Evolutionary conservation across 2,113 vertebrate genomes (phyloP).

Genomic region (Erpornis zantholeuca): DNA sequence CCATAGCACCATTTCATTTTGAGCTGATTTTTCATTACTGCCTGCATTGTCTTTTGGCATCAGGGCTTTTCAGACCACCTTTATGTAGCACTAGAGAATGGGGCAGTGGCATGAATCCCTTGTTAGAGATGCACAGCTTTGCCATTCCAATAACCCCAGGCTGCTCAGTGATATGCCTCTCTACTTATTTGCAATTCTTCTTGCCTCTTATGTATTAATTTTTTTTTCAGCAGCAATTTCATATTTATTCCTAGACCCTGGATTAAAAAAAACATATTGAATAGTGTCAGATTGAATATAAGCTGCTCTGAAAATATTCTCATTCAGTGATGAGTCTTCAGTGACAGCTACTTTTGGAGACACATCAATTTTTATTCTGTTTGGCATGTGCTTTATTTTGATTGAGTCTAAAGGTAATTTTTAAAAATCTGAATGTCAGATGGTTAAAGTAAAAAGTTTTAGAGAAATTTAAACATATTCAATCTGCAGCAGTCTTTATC

Average conservation of each 20-base stretch:
- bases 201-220: not conserved
- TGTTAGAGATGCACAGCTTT: not conserved
- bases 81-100: not conserved
- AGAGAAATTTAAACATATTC: not conserved
- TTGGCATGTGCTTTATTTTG: not conserved
- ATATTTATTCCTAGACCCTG: not conserved
- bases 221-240: not conserved
- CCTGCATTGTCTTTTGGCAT: not conserved
- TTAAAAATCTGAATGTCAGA: not conserved
- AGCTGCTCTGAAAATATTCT: not conserved
- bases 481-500: not conserved
- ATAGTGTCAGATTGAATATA: not conserved
- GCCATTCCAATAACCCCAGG: not conserved
- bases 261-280: not conserved
- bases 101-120: not conserved
- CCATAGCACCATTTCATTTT: not conserved
- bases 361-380: not conserved
- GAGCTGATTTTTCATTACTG: not conserved
- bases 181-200: not conserved
- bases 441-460: not conserved
- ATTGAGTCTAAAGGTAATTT: not conserved
- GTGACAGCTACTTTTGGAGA: not conserved
- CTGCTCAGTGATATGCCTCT: fast-evolving
- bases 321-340: not conserved
- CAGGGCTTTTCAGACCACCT: not conserved